phyloP scores from a whole-genome alignment of 53 echinoderm and acorn worm species.

The Astropecten irregularis region DNA sequence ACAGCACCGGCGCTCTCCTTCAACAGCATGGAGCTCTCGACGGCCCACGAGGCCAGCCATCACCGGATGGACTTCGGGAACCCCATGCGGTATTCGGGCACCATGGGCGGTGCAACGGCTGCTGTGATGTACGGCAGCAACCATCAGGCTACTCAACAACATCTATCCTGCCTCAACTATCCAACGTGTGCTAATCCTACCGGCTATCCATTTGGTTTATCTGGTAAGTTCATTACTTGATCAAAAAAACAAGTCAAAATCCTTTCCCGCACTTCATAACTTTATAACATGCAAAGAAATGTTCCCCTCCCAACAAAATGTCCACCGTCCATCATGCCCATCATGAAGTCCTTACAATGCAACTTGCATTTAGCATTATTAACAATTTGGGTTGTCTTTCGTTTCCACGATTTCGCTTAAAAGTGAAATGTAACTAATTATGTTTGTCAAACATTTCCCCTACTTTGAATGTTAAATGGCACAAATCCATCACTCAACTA shows the following conservation, averaged over 20 bases:
- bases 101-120: conserved; percentile 25
- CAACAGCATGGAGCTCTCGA: conserved; percentile 53
- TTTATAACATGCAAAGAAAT: too few species aligned
- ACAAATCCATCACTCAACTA: too few species aligned
- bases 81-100: conserved; percentile 41
- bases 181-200: conserved; percentile 56
- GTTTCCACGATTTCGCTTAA: too few species aligned
- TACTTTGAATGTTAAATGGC: too few species aligned
- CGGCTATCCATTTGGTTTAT: conserved; percentile 55
- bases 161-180: conserved; percentile 58
- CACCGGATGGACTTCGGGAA: conserved; percentile 48
- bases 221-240: conserved; percentile 24
- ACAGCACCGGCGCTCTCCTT: conserved; percentile 17
- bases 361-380: too few species aligned
- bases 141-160: conserved; percentile 47
- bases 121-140: conserved; percentile 52
- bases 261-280: too few species aligned
- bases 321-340: too few species aligned
- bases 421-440: too few species aligned
- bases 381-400: too few species aligned
- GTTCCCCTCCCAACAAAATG: too few species aligned
- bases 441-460: too few species aligned
- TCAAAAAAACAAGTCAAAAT: neutral
- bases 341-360: too few species aligned
- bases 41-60: conserved; percentile 26